A percentile compares a stretch with the other conserved stretches of the same genome.
These are phyloP conservation scores for Tarsius wallacei DNA, from an alignment of 2,797 vertebrate species.

Conservation along the genomic window DNA sequence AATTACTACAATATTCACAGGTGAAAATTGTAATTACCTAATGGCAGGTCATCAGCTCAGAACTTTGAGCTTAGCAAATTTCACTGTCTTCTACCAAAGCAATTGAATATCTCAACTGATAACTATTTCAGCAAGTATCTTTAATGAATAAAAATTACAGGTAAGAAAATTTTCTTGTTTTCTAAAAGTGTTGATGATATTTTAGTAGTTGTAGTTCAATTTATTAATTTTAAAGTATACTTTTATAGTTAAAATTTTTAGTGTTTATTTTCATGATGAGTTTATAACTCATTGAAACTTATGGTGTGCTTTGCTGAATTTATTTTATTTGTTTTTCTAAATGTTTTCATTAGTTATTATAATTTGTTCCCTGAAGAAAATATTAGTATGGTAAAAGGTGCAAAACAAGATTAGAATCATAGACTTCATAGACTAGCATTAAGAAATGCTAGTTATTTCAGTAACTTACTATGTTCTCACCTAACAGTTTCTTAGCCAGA, in stretches of 20 bases:
- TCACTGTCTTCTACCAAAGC: slow-evolving; percentile 73
- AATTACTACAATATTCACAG: neutral
- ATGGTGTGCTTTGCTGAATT: slow-evolving; percentile 36
- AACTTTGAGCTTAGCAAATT: slow-evolving; percentile 86
- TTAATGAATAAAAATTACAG: slow-evolving; percentile 78
- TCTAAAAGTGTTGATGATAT: neutral
- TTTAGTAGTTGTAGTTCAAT: slow-evolving; percentile 45
- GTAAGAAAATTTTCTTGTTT: slow-evolving; percentile 72
- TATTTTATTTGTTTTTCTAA: slow-evolving; percentile 64
- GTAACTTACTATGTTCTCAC: slow-evolving; percentile 28
- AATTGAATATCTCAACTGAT: slow-evolving; percentile 73
- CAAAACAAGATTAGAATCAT: slow-evolving; percentile 13
- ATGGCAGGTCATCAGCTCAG: slow-evolving; percentile 68
- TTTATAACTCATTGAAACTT: slow-evolving; percentile 51
- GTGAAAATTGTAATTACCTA: slow-evolving; percentile 38
- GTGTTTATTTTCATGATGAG: slow-evolving; percentile 63
- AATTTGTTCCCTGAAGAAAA: slow-evolving; percentile 37
- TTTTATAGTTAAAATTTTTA: slow-evolving; percentile 49
- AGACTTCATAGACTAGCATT: neutral
- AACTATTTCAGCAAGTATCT: slow-evolving; percentile 84
- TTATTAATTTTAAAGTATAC: slow-evolving; percentile 53
- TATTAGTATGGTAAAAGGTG: slow-evolving; percentile 39
- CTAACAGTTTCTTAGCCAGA: slow-evolving; percentile 50
- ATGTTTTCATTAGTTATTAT: slow-evolving; percentile 36
- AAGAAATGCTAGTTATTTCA: neutral